Conservation (phyloP, 2,888 invertebrate species). For the Noctuana brunneofusca region DNA sequence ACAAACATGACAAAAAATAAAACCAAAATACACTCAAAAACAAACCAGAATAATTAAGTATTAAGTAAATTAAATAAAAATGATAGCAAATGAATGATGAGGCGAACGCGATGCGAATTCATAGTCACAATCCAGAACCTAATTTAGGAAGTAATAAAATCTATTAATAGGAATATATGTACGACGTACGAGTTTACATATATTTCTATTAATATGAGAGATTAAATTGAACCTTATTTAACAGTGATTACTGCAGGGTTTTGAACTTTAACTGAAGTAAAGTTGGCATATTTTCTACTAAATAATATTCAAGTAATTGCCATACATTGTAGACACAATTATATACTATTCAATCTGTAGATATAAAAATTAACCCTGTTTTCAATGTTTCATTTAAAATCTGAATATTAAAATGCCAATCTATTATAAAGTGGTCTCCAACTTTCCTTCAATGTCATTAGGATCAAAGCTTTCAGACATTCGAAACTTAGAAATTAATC, state of each 20-base stretch:
- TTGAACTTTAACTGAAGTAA: not conserved
- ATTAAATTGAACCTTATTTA: not conserved
- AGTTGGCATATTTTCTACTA: not conserved
- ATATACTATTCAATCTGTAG: not conserved
- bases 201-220: not conserved
- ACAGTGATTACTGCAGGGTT: too few relatives aligned
- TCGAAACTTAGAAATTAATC: conserved; percentile 68
- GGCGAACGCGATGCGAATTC: not conserved
- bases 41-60: not conserved
- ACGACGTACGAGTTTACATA: not conserved
- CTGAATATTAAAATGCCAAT: not conserved
- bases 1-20: not conserved
- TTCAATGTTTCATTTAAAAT: too few relatives aligned
- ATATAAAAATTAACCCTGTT: too few relatives aligned
- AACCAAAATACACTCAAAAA: not conserved
- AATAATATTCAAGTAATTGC: not conserved
- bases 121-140: not conserved
- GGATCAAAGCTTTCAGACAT: conserved; percentile 76
- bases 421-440: conserved; percentile 18
- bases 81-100: not conserved
- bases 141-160: not conserved
- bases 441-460: conserved; percentile 53
- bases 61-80: not conserved
- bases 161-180: not conserved
- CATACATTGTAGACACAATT: not conserved